phyloP scores from a whole-genome alignment of 2,113 vertebrate genomes.

The Xerus inauris region DNA sequence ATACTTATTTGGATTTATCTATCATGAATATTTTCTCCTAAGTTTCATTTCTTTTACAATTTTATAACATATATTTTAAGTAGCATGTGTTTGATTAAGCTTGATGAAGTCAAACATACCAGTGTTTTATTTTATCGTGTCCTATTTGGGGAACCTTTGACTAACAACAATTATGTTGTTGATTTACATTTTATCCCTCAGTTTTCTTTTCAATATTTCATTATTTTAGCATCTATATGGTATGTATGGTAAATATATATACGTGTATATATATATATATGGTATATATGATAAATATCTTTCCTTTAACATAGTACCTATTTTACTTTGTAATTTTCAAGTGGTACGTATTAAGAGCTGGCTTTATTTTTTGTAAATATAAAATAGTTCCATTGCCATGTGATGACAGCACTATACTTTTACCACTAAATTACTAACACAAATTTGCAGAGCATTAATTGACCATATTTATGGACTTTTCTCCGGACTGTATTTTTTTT shows the following conservation, averaged over 20 bases:
- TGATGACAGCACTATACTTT: background rate
- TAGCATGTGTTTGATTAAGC: background rate
- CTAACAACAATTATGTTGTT: background rate
- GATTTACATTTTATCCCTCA: background rate
- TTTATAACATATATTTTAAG: background rate
- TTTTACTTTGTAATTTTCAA: background rate
- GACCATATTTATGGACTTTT: background rate
- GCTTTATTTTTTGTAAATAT: background rate
- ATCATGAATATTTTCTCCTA: background rate
- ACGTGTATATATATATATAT: too few relatives aligned
- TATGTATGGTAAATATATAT: background rate
- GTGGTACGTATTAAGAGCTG: background rate
- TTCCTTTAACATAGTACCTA: background rate
- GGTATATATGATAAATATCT: background rate
- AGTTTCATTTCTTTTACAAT: background rate
- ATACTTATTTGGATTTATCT: background rate
- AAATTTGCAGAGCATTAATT: background rate
- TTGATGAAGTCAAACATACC: background rate
- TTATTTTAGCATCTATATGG: background rate
- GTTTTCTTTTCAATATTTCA: background rate
- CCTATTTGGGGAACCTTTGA: background rate
- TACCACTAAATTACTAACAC: background rate
- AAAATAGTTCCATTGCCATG: too few relatives aligned
- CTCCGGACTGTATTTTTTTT: background rate
- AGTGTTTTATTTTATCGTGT: background rate